phyloP scores from a whole-genome alignment of 2,113 vertebrate species.

The Mormyrus lacerda region DNA sequence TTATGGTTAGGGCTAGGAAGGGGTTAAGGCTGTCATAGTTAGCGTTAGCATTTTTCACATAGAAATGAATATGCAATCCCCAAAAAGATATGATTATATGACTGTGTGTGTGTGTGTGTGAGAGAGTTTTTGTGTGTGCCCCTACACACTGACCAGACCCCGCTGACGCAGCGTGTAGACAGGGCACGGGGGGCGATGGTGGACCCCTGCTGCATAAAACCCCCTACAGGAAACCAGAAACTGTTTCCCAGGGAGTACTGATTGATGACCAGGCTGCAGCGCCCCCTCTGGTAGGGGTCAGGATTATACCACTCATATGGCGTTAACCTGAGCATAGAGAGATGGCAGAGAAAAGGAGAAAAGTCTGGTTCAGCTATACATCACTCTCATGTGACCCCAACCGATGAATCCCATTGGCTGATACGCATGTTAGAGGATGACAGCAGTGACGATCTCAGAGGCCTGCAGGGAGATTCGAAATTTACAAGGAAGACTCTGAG shows the following conservation, averaged over 20 bases:
- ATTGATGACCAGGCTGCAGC: slow-evolving; percentile 88
- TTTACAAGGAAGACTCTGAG: background rate
- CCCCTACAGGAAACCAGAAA: slow-evolving; percentile 94
- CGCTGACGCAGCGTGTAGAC: slow-evolving; percentile 92
- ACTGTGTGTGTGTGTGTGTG: background rate
- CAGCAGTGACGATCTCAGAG: background rate
- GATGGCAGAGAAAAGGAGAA: slow-evolving; percentile 8
- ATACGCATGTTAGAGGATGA: background rate
- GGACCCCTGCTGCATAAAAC: slow-evolving; percentile 98
- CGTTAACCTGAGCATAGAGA: slow-evolving; percentile 64
- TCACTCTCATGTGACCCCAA: background rate
- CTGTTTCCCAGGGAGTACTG: slow-evolving; percentile 96
- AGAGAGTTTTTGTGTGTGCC: background rate
- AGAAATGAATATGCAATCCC: too few relatives aligned
- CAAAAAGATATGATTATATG: too few relatives aligned
- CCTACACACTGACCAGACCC: slow-evolving; percentile 79
- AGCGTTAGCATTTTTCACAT: too few relatives aligned
- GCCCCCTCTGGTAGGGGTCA: slow-evolving; percentile 85
- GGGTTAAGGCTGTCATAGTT: too few relatives aligned
- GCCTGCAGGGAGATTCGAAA: background rate
- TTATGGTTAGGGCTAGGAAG: too few relatives aligned
- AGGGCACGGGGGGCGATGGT: slow-evolving; percentile 91
- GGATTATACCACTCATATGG: slow-evolving; percentile 98
- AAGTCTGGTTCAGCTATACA: background rate
- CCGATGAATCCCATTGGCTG: background rate